Evolutionary conservation across 1,140 invertebrate genomes (phyloP).

Genomic region (Venustaconcha ellipsiformis): DNA sequence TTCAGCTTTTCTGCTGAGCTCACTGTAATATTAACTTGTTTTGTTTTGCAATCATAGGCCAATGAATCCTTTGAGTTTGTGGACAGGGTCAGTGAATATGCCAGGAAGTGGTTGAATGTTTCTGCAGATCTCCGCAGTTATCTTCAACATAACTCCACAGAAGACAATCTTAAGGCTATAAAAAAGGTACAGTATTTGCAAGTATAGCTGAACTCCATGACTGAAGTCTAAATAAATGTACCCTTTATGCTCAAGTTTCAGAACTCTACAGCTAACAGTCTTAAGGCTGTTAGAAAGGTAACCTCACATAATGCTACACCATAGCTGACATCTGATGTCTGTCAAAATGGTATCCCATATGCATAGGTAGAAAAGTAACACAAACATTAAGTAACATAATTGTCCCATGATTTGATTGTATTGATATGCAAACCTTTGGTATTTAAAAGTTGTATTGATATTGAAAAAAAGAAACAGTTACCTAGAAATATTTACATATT

Average conservation of each 20-base stretch:
- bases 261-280: constrained; percentile 41
- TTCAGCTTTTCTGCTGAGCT: too few relatives aligned
- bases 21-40: not conserved
- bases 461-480: too few relatives aligned
- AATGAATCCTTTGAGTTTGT: constrained; percentile 70
- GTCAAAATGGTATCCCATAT: too few relatives aligned
- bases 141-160: constrained; percentile 64
- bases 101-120: constrained; percentile 68
- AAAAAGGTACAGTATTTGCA: constrained; percentile 42
- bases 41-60: constrained; percentile 55
- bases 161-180: constrained; percentile 59
- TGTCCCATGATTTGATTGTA: too few relatives aligned
- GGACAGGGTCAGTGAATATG: constrained; percentile 68
- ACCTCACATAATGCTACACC: not conserved
- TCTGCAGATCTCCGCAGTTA: constrained; percentile 67
- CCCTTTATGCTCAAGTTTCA: not conserved
- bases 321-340: constrained; percentile 47
- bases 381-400: too few relatives aligned
- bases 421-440: too few relatives aligned
- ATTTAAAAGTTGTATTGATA: too few relatives aligned
- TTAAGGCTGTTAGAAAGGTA: constrained; percentile 58
- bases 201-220: not conserved
- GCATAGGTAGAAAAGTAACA: too few relatives aligned
- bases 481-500: too few relatives aligned
- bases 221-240: constrained; percentile 58